Percentiles rank a stretch among this genome's conserved stretches.
These are phyloP conservation scores for Acrobasis consociella DNA, from an alignment of 2,888 invertebrate species.

Conservation along the genomic window DNA sequence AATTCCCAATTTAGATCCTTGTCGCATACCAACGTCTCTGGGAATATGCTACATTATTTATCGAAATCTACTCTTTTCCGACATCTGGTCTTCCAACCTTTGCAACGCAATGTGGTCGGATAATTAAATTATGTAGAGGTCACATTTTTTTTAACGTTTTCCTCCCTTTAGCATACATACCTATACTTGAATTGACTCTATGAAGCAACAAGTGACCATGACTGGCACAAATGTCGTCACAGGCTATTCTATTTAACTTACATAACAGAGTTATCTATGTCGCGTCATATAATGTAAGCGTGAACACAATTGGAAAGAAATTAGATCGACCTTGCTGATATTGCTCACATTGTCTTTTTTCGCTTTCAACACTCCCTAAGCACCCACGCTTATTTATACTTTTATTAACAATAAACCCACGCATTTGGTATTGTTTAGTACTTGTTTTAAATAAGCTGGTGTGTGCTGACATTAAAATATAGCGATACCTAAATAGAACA, in stretches of 20 bases:
- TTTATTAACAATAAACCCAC: not conserved
- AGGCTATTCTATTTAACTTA: too few relatives aligned
- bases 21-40: too few relatives aligned
- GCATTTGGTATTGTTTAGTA: not conserved
- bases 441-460: not conserved
- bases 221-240: not conserved
- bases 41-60: too few relatives aligned
- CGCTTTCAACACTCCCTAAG: constrained; percentile 16
- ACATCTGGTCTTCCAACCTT: too few relatives aligned
- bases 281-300: not conserved
- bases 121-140: too few relatives aligned
- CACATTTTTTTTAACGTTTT: not conserved
- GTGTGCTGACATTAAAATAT: not conserved
- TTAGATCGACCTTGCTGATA: constrained; percentile 13
- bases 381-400: not conserved
- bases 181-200: not conserved
- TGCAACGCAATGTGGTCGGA: too few relatives aligned
- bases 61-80: too few relatives aligned
- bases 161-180: too few relatives aligned
- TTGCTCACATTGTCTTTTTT: constrained; percentile 2
- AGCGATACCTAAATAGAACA: not conserved
- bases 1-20: too few relatives aligned
- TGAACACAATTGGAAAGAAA: constrained; percentile 5
- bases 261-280: not conserved
- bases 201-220: constrained; percentile 11